Conservation (phyloP, 2,113 vertebrate species). For the Rhinopithecus roxellana region DNA sequence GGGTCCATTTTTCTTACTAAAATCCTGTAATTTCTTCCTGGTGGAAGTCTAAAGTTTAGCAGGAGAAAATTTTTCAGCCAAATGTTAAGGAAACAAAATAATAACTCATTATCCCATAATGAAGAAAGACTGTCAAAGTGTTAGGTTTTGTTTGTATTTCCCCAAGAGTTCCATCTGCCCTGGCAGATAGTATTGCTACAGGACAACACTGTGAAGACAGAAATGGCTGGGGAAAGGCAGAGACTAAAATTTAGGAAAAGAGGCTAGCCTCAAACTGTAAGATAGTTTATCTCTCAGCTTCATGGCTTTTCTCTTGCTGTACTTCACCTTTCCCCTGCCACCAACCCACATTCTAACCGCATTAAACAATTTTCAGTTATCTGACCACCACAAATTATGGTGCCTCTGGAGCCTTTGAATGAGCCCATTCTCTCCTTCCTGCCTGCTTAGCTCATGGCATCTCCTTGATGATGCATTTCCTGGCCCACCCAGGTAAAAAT, state of each 20-base stretch:
- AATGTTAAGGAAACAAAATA: background rate
- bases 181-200: background rate
- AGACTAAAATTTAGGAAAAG: background rate
- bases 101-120: background rate
- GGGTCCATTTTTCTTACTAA: conserved; percentile 94
- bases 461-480: background rate
- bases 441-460: background rate
- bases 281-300: background rate
- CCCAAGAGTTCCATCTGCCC: background rate
- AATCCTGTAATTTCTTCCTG: conserved; percentile 94
- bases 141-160: background rate
- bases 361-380: background rate
- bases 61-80: background rate
- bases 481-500: background rate
- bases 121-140: background rate
- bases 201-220: background rate
- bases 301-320: background rate
- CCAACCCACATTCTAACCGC: background rate
- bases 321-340: background rate
- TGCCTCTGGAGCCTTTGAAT: background rate
- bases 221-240: background rate
- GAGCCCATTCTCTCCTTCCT: background rate
- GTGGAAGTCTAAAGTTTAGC: conserved; percentile 87
- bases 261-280: background rate
- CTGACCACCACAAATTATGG: background rate